phyloP scores from a whole-genome alignment of 2,888 invertebrate species.

The Belgica antarctica region DNA sequence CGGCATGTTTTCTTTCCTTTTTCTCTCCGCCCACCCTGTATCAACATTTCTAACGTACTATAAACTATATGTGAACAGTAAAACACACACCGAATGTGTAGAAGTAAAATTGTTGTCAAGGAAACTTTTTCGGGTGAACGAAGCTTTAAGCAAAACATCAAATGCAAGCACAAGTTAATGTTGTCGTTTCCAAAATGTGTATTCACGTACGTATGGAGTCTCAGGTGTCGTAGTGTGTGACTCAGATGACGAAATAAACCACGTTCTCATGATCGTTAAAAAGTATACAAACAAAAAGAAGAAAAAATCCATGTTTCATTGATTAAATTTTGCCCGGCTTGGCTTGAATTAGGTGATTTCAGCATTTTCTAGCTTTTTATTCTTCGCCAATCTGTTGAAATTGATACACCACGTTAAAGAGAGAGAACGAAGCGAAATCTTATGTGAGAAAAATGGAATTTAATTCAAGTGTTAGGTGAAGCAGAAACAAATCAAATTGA shows the following conservation, averaged over 20 bases:
- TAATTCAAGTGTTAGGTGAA: conserved; percentile 2
- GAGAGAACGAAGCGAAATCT: neutral
- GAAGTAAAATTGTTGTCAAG: conserved; percentile 38
- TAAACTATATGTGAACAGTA: neutral
- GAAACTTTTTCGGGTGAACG: conserved; percentile 21
- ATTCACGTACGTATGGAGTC: neutral
- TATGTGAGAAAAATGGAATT: neutral
- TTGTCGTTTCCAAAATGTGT: conserved; percentile 1
- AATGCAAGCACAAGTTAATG: neutral
- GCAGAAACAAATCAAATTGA: neutral
- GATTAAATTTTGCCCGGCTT: neutral
- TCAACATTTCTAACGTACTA: neutral
- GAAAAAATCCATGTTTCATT: conserved; percentile 1
- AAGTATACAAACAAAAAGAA: conserved; percentile 10
- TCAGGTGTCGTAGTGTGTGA: neutral
- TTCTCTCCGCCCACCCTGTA: neutral
- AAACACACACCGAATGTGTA: conserved; percentile 7
- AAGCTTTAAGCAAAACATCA: neutral
- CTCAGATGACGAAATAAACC: conserved; percentile 8
- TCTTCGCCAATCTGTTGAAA: neutral
- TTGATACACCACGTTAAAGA: neutral
- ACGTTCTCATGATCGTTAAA: conserved; percentile 8
- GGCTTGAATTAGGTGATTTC: neutral
- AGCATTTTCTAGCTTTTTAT: neutral
- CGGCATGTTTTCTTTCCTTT: neutral